These are phyloP conservation scores for Rousettus madagascariensis DNA, from an alignment of 2,797 vertebrate genomes.

Conservation along the genomic window DNA sequence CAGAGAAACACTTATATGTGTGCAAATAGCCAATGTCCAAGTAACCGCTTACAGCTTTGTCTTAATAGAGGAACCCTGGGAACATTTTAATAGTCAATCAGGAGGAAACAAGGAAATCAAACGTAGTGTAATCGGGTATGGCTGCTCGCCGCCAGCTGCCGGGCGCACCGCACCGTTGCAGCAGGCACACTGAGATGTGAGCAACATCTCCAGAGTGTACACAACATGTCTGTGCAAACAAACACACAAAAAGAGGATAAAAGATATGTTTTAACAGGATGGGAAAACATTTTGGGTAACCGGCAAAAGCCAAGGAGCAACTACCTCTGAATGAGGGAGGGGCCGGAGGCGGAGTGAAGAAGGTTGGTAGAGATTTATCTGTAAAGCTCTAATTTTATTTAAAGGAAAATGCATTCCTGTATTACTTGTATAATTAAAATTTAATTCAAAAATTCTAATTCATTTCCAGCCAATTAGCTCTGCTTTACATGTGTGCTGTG, in stretches of 20 bases:
- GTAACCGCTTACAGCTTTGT: neutral
- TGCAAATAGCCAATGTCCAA: neutral
- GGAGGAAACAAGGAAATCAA: neutral
- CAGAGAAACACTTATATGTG: neutral
- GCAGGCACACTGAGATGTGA: neutral
- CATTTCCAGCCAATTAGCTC: slow-evolving; percentile 68
- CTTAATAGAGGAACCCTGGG: neutral
- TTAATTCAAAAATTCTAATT: slow-evolving; percentile 71
- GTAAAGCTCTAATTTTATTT: slow-evolving; percentile 45
- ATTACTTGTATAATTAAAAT: slow-evolving; percentile 68
- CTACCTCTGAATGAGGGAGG: neutral
- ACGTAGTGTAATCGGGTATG: rapidly evolving
- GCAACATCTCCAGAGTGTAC: neutral
- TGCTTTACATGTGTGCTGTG: slow-evolving; percentile 46
- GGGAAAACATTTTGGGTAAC: neutral
- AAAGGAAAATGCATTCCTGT: slow-evolving; percentile 61
- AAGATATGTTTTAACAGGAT: neutral
- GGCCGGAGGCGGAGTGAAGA: no score
- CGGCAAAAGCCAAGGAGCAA: neutral
- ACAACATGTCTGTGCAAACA: neutral
- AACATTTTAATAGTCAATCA: neutral
- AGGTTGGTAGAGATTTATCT: neutral
- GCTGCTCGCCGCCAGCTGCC: neutral
- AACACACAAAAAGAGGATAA: neutral
- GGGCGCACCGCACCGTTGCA: neutral